Evolutionary conservation across 1,140 invertebrate species (phyloP).

Genomic region (Hycleus cichorii): DNA sequence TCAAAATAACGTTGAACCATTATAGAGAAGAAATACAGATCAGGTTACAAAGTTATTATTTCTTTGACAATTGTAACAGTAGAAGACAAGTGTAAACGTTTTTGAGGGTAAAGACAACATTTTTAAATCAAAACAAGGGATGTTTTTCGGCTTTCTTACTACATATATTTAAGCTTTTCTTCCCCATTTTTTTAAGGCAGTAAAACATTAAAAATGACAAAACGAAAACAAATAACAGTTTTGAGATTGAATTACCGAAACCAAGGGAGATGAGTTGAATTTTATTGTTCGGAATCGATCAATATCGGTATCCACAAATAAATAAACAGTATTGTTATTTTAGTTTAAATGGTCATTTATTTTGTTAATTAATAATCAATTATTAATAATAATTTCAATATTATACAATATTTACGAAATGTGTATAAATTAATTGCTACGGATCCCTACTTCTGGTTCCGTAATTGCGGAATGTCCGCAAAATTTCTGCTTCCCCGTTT

Average conservation of each 20-base stretch:
- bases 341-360: slow-evolving; percentile 1
- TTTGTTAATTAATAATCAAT: not conserved
- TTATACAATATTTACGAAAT: not conserved
- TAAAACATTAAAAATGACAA: too few species aligned
- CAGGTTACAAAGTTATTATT: not conserved
- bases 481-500: too few species aligned
- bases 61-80: not conserved
- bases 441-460: too few species aligned
- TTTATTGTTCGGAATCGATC: too few species aligned
- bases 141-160: not conserved
- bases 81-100: not conserved
- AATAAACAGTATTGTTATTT: not conserved
- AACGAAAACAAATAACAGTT: too few species aligned
- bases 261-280: too few species aligned
- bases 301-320: too few species aligned
- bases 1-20: too few species aligned
- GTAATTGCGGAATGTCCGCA: too few species aligned
- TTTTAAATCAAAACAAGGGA: slow-evolving; percentile 8
- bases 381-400: not conserved
- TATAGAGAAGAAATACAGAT: not conserved
- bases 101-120: slow-evolving; percentile 1
- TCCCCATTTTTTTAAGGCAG: too few species aligned
- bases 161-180: too few species aligned
- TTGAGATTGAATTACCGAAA: too few species aligned
- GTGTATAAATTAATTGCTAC: not conserved